Base-by-base conservation (phyloP, 2,888 invertebrate species). In the Pseudococcus viburni region DNA sequence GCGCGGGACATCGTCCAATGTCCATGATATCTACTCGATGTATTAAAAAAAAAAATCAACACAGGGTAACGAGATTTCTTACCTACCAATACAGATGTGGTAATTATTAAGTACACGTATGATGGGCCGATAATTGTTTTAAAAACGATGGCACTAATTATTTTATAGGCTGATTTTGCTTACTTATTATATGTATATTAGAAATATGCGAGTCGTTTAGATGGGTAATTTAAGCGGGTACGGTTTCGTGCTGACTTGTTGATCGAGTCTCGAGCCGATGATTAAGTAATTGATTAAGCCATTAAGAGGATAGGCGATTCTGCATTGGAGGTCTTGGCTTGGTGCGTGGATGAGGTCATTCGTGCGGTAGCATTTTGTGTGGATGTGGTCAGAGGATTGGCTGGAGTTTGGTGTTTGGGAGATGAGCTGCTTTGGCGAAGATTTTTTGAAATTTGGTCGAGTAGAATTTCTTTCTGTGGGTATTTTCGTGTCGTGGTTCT, bases 101-200 rank as follows among this genome's bases (percentile, higher is more conserved):
- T 73, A 73, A 73, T 73, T 73, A 73, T 73, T 73, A 42, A 42
- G 42, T 42, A 33, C 64, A 64, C 12, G 17, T 33, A 73, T 17
- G 73, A 73, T 73, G 6, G 33, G 33, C 73, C 73, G 73, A 73
- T 73, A 73, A 73, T 73, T 33, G 73, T 73, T 33, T 73, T 73
- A 73, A 73, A 42, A 73, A 73, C 73, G 73, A 73, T 73, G 73
- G 73, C 73, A 73, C 73, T 73, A 73, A 73, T 73, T 73, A 73
- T 73, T 73, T 73, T 73, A 73, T 39, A 73, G 33, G 73, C 33
- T 73, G 26, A 33, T 73, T 73, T 73, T 73, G 73, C 73, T 33
- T 12, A 19, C 73, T 73, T 12, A 73, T 73, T 33, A 73, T 73
- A 17, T 59, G 15, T 17, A 12, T 64, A 64, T 64, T 73, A 33